Evolutionary conservation across 2,113 vertebrate species (phyloP), one percentile per base, ranked within the genome.

Genomic region (Saccopteryx bilineata): DNA sequence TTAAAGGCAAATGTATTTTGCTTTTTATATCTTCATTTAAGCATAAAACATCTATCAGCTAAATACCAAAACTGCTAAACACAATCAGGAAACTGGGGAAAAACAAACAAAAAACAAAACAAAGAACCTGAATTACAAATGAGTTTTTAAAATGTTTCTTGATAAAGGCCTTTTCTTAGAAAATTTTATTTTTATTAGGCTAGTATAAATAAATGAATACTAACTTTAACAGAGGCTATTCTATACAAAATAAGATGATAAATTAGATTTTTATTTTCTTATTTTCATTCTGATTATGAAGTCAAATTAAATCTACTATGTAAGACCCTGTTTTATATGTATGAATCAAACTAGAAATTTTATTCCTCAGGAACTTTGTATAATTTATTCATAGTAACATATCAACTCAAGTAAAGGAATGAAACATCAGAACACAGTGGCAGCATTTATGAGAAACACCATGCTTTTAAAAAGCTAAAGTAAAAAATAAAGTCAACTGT

Each of bases 401-500:
- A 97, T 82, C 71, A 84, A 84, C 60, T 96, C 31, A 50, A 93
- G 66, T 93, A 93, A 97, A 95, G n/a, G 18, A 81, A 91, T 68
- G 33, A 92, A 95, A 97, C 61, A 94, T 92, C 14, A 97, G 33
- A 94, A 91, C n/a, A 88, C 9, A 93, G 15, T 69, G 76, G 50
- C 54, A 92, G 50, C 75, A 95, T 33, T 96, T 96, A 90, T 94
- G 66, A 96, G 46, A 91, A 97, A 94, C 52, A 89, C n/a, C 69
- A 91, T 18, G 58, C 76, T 93, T 96, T 90, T 90, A 82, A 88
- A 95, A 95, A 84, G 46, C 80, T 93, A 87, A 66, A 87, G 83
- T 10, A 89, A 89, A 97, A 97, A 94, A 93, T 87, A 80, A 93
- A 94, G 91, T 87, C 91, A 96, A 97, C 60, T 96, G 28, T 92